Base-by-base conservation (phyloP, 1,140 invertebrate species). In the Pseudomyrmex concolor region DNA sequence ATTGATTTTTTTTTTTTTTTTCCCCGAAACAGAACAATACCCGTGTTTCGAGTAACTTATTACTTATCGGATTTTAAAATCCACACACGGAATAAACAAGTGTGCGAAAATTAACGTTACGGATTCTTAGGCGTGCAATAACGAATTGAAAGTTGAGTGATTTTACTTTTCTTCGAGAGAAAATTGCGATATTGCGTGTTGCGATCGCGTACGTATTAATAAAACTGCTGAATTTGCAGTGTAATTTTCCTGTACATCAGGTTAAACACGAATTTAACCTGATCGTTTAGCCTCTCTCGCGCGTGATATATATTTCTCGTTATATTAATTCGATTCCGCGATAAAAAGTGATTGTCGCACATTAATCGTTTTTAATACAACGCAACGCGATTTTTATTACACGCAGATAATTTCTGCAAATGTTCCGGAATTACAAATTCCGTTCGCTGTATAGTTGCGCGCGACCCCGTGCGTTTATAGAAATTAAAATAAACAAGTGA, bases 1-100 rank as follows among this genome's bases (percentile, higher is more conserved):
- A 34, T 17, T 76, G 70, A 72, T 62, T 25, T 25, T 13, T 73
- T n/a, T 63, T 55, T 59, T 63, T 25, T 73, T 2, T n/a, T 25
- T 25, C 2, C 2, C 1, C 19, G 1, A 5, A 34, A 34, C 34
- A 5, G 5, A 34, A 34, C 34, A 34, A 34, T 34, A 34, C 34
- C 0, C 12, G 12, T 8, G 19, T 77, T 34, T 54, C 63, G 62
- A 10, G 13, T 50, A 17, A 67, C 67, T 67, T 67, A 43, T 7
- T 34, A 0, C 34, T 34, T 34, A 43, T 66, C 25, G 73, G 19
- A 19, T 43, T 45, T 51, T 54, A 8, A 5, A 12, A 19, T 59
- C 57, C 19, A 3, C 57, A 13, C 3, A 19, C 25, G 25, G 25
- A 59, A 12, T n/a, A 34, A 34, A 34, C 34, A 34, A 34, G 34